Evolutionary conservation across 1,140 invertebrate species (phyloP).

Genomic region (Rhynchophorus ferrugineus): DNA sequence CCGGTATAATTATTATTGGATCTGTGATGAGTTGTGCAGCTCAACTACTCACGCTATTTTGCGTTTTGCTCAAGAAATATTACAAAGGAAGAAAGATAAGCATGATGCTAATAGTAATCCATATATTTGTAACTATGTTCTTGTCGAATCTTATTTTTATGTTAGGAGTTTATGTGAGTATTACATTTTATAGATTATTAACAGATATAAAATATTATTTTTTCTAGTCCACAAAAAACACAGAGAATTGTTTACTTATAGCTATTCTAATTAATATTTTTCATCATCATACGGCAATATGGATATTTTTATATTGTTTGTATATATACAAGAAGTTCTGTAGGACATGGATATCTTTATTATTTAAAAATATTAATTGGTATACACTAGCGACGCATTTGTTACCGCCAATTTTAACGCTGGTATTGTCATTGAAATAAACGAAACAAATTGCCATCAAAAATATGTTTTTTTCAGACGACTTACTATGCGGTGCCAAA

Average conservation of each 20-base stretch:
- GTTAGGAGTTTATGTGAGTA: constrained; percentile 45
- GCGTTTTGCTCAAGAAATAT: constrained; percentile 36
- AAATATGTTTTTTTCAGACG: constrained; percentile 47
- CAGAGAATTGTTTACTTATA: constrained; percentile 52
- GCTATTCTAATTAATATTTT: constrained; percentile 60
- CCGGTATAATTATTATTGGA: constrained; percentile 39
- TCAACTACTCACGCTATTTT: constrained; percentile 38
- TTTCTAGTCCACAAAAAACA: constrained; percentile 50
- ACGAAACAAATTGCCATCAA: no score
- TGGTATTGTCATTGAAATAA: constrained; percentile 20
- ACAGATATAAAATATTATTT: constrained; percentile 6
- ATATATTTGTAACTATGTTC: constrained; percentile 37
- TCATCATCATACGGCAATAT: constrained; percentile 56
- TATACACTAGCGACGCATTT: constrained; percentile 14
- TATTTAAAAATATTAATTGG: constrained; percentile 17
- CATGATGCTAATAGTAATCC: constrained; percentile 36
- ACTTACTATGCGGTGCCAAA: constrained; percentile 53
- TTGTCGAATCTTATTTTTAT: constrained; percentile 44
- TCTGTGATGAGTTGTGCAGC: constrained; percentile 38
- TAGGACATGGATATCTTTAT: constrained; percentile 5
- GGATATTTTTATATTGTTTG: constrained; percentile 51
- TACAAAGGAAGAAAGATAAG: constrained; percentile 30
- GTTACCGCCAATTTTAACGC: constrained; percentile 15
- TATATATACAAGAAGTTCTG: constrained; percentile 40
- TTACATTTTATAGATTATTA: background rate